Conservation (phyloP, 2,888 invertebrate genomes). For the Allacma fusca region DNA sequence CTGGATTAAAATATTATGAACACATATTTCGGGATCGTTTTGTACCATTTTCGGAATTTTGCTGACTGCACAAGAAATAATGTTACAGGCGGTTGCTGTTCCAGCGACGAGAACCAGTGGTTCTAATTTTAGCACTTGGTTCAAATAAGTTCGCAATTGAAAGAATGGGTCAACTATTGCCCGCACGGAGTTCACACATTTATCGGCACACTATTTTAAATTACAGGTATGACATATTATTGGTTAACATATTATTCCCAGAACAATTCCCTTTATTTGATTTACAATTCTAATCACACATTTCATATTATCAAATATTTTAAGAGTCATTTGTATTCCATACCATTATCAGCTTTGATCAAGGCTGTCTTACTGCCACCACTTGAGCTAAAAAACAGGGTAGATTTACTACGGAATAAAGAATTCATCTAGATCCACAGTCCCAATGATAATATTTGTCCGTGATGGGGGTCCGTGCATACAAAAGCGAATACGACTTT, state of each 20-base stretch:
- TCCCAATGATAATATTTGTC: too few species aligned
- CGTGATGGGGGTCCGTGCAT: too few species aligned
- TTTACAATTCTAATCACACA: too few species aligned
- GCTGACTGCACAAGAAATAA: conserved; percentile 44
- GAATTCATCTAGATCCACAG: too few species aligned
- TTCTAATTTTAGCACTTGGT: conserved; percentile 52
- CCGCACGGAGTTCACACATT: background rate
- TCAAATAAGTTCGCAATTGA: conserved; percentile 40
- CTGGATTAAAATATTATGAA: background rate
- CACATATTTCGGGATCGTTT: background rate
- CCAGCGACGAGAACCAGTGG: conserved; percentile 56
- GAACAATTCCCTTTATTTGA: too few species aligned
- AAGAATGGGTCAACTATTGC: conserved; percentile 40
- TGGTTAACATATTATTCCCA: background rate
- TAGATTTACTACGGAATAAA: too few species aligned
- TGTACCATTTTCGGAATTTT: conserved; percentile 56
- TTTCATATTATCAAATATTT: too few species aligned
- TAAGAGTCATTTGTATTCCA: too few species aligned
- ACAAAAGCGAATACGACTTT: too few species aligned
- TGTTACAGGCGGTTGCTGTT: conserved; percentile 54
- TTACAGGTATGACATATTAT: background rate
- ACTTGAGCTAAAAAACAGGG: too few species aligned
- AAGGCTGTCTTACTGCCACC: too few species aligned
- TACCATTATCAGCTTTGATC: too few species aligned
- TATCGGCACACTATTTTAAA: background rate